These are phyloP conservation scores for Phalacrocorax brasilianus DNA, from an alignment of 2,113 vertebrate species.

Conservation along the genomic window DNA sequence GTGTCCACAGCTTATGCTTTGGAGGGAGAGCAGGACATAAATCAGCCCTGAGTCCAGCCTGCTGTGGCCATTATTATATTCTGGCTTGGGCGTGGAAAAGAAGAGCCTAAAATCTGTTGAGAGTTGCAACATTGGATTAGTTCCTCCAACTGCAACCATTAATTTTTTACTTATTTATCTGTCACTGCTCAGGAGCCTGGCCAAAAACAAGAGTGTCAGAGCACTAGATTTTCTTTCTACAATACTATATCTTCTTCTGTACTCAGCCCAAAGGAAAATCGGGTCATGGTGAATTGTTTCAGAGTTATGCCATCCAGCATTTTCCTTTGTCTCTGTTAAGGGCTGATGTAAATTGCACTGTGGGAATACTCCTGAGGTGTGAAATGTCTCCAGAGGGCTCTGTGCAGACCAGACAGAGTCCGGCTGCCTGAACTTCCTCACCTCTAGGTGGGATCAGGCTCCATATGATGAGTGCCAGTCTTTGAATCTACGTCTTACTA, in stretches of 20 bases:
- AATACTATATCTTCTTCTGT: background rate
- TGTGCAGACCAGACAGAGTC: background rate
- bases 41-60: background rate
- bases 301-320: background rate
- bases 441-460: background rate
- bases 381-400: background rate
- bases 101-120: background rate
- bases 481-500: background rate
- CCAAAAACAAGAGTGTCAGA: background rate
- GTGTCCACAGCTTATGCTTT: background rate
- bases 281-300: background rate
- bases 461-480: fast-evolving
- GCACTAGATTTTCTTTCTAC: background rate
- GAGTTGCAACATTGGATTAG: background rate
- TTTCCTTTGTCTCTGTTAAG: background rate
- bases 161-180: background rate
- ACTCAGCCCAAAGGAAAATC: background rate
- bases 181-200: background rate
- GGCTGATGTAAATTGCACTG: background rate
- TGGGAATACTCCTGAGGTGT: background rate
- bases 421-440: background rate
- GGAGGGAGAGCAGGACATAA: background rate
- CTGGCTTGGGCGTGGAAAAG: background rate
- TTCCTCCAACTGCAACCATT: background rate
- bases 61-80: background rate